Evolutionary conservation across 2,888 invertebrate genomes (phyloP), one percentile per base, ranked within the genome.

Genomic region (Drosophila barbarae): DNA sequence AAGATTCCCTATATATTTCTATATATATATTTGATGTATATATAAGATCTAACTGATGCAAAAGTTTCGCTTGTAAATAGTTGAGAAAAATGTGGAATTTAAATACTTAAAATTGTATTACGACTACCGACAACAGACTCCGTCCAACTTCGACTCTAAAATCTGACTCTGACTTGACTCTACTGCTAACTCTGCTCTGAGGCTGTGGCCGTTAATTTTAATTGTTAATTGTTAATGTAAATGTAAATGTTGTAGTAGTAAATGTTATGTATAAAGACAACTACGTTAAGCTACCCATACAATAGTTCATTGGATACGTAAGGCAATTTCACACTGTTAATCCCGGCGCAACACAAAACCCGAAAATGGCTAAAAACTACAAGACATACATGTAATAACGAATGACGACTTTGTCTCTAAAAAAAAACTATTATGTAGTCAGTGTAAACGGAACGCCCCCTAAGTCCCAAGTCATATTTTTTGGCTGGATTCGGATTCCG

Each of bases 281-380:
- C 56, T 49, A 49, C 44, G 47, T 60, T 73, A 65, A 72, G 72
- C 78, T 79, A 79, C 73, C 70, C 76, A 76, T 77, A 82, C 65
- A 79, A 73, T 82, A 79, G 75, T 79, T 76, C 47, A 70, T 55
- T 72, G 64, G 47, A 71, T 66, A 79, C 52, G 72, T 78, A 78
- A 78, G 78, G 78, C 78, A 78, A 78, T 81, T 69, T 76, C 69
- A 74, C 69, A 69, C 55, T 78, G 38, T 50, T 67, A 71, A 78
- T 77, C 50, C 63, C 60, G 36, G 36, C 60, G 36, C 61, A 49
- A 58, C 59, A 49, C 18, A 42, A 61, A 42, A 61, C 30, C 46
- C 57, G 57, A 39, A 59, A 61, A 42, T 50, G 35, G 44, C 63
- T 63, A 63, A 47, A 47, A 60, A 60, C 63, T 57, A 35, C 32